phyloP scores from a whole-genome alignment of 2,797 vertebrate species.

The Chloroceryle inda region DNA sequence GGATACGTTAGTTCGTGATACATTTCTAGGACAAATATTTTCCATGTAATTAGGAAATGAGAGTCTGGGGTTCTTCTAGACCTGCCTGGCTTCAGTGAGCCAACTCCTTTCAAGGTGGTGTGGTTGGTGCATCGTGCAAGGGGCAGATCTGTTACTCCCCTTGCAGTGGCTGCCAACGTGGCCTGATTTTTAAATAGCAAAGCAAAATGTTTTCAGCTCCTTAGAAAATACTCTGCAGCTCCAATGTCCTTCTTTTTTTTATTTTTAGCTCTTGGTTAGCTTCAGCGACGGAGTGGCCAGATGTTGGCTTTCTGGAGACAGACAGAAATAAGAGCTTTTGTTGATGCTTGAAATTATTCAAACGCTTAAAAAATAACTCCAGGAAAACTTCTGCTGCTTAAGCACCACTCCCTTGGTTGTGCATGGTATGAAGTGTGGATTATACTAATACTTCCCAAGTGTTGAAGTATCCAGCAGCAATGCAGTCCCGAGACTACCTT shows the following conservation, averaged over 20 bases:
- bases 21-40: background rate
- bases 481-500: fast-evolving
- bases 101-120: background rate
- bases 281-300: background rate
- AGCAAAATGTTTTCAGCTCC: background rate
- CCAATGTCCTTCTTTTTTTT: background rate
- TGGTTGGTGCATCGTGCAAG: background rate
- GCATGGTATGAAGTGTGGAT: background rate
- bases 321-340: background rate
- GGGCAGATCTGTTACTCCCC: background rate
- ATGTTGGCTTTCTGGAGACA: background rate
- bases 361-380: background rate
- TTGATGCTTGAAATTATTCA: background rate
- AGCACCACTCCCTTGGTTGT: background rate
- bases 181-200: background rate
- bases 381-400: background rate
- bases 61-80: background rate
- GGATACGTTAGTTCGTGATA: background rate
- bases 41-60: background rate
- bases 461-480: background rate
- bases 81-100: background rate
- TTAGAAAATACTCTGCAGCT: background rate
- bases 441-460: background rate
- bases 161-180: fast-evolving
- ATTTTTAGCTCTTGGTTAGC: background rate